A percentile compares a stretch with the other conserved stretches of the same genome.
phyloP scores from a whole-genome alignment of 2,797 vertebrate species.

The Etheostoma nigrum region DNA sequence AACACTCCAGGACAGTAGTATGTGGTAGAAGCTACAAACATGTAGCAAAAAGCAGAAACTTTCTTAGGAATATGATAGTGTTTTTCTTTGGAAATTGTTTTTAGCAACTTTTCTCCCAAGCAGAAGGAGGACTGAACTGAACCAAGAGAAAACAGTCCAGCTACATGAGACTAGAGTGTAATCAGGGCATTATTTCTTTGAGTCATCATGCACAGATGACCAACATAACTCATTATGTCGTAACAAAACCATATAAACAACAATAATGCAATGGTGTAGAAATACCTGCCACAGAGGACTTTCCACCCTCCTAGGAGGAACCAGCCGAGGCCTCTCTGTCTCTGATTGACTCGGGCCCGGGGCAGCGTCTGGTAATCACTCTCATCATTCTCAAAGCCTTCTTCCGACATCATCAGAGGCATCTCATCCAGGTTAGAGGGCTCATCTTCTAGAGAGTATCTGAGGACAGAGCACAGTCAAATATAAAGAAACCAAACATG shows the following conservation, averaged over 20 bases:
- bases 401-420: constrained; percentile 99
- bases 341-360: constrained; percentile 87
- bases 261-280: background rate
- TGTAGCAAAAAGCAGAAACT: background rate
- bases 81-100: background rate
- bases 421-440: constrained; percentile 95
- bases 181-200: background rate
- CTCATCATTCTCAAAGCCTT: constrained; percentile 97
- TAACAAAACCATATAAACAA: background rate
- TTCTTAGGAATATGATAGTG: background rate
- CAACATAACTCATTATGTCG: background rate
- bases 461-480: constrained; percentile 63
- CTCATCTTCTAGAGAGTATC: constrained; percentile 95
- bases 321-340: constrained; percentile 90
- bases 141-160: background rate
- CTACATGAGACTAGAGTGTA: background rate
- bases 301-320: constrained; percentile 95
- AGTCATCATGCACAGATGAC: background rate
- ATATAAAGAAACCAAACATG: background rate
- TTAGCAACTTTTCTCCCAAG: background rate
- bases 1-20: background rate
- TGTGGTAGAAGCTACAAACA: background rate
- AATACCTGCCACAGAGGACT: constrained; percentile 92
- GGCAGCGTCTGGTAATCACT: constrained; percentile 97
- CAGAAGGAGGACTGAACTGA: background rate